Evolutionary conservation across 2,797 vertebrate species (phyloP).

Genomic region (Microctenopoma stevenorrisi): DNA sequence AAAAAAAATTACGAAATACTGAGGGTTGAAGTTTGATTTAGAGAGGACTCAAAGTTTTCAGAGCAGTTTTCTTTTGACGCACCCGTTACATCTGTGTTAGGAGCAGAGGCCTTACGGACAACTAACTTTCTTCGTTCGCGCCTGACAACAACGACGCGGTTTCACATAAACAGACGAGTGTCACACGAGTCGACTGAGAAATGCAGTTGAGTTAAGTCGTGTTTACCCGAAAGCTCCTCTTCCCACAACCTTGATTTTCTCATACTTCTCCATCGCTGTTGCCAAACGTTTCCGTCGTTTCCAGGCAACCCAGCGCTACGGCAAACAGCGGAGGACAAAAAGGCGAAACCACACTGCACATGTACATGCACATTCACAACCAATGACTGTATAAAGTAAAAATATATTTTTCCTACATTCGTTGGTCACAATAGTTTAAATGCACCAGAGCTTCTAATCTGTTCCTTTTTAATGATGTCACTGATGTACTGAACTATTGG

Average conservation of each 20-base stretch:
- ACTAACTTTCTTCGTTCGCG: background rate
- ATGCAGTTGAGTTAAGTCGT: background rate
- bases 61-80: background rate
- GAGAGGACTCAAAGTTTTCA: too few species aligned
- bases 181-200: background rate
- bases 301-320: conserved; percentile 81
- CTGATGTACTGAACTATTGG: too few species aligned
- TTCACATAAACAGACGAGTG: background rate
- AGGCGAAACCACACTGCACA: background rate
- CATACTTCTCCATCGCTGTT: conserved; percentile 95
- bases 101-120: background rate
- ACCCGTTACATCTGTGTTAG: conserved; percentile 26
- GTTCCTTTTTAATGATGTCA: too few species aligned
- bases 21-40: too few species aligned
- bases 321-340: conserved; percentile 70
- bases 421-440: too few species aligned
- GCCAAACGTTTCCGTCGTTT: conserved; percentile 69
- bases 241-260: conserved; percentile 97
- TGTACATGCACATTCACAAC: too few species aligned
- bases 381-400: too few species aligned
- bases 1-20: too few species aligned
- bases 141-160: background rate
- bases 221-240: conserved; percentile 98
- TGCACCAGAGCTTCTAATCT: too few species aligned
- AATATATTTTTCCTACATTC: too few species aligned